phyloP scores from a whole-genome alignment of 2,113 vertebrate species.

The Saccopteryx bilineata region DNA sequence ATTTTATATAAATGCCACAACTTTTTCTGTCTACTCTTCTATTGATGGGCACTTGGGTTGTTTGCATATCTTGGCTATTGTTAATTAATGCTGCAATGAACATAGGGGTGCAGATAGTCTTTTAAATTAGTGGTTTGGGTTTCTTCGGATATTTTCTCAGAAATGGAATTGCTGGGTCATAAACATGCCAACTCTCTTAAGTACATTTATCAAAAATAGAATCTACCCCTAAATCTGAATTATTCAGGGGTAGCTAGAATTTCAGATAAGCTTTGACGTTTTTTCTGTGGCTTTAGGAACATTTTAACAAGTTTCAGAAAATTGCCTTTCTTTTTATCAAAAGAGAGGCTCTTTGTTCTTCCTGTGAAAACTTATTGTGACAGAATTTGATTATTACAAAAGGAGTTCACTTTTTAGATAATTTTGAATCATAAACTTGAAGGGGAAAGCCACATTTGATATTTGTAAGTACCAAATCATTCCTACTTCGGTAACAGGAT shows the following conservation, averaged over 20 bases:
- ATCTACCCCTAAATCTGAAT: constrained; percentile 23
- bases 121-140: background rate
- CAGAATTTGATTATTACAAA: constrained; percentile 43
- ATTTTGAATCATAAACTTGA: constrained; percentile 57
- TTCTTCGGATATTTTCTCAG: background rate
- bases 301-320: constrained; percentile 8
- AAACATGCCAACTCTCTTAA: constrained; percentile 31
- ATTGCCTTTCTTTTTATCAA: constrained; percentile 1
- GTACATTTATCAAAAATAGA: constrained; percentile 61
- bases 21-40: background rate
- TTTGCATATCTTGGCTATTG: background rate
- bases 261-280: constrained; percentile 55
- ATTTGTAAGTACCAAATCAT: background rate
- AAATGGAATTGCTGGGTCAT: background rate
- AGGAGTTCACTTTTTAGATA: constrained; percentile 52
- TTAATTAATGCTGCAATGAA: background rate
- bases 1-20: background rate
- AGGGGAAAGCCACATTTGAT: constrained; percentile 47
- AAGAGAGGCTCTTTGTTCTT: background rate
- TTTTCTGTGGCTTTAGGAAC: constrained; percentile 19
- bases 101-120: background rate
- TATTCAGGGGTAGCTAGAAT: constrained; percentile 22
- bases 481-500: background rate
- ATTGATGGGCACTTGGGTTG: background rate
- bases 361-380: constrained; percentile 9